Evolutionary conservation across 2,888 invertebrate species (phyloP), one percentile per base, ranked within the genome.

Genomic region (Pseudococcus jackbeardsleyi): DNA sequence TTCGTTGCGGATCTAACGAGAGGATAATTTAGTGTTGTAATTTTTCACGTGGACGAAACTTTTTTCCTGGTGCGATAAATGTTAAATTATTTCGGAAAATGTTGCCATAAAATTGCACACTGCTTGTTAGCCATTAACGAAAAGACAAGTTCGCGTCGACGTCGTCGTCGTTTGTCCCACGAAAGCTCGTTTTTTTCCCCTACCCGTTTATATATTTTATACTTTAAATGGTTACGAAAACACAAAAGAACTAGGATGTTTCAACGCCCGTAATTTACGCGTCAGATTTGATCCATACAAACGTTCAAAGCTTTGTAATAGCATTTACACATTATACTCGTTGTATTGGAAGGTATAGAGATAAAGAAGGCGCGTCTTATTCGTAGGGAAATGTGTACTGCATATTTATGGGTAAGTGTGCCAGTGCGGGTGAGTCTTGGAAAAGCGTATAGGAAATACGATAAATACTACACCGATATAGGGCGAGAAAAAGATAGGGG

Each of bases 51-150:
- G 15, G 79, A 42, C n/a, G 79, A 79, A 79, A 79, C 79, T 79
- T 79, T 72, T 72, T 72, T 79, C 79, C 79, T n/a, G 79, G 79
- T 79, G 46, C 79, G 79, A 79, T 79, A 79, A 79, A 79, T 42
- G 79, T 79, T 79, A 33, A 79, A 79, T 79, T 79, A 79, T 79
- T 79, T 79, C n/a, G 79, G 19, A 42, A 79, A 79, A 79, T 15
- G 46, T 79, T 79, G 42, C 33, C 39, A 42, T 79, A 33, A 79
- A 79, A 79, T 79, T 79, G 42, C 79, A 42, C 79, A 79, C 8
- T 15, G 79, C n/a, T 79, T 79, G 42, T 39, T 79, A 79, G 9
- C 79, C 79, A 79, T 79, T 79, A 79, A 42, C 79, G 79, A 79
- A 79, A 79, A 79, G 39, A 79, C 68, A 72, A 72, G 68, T 72